Conservation (phyloP, 2,797 vertebrate genomes). For the Valencia hispanica region DNA sequence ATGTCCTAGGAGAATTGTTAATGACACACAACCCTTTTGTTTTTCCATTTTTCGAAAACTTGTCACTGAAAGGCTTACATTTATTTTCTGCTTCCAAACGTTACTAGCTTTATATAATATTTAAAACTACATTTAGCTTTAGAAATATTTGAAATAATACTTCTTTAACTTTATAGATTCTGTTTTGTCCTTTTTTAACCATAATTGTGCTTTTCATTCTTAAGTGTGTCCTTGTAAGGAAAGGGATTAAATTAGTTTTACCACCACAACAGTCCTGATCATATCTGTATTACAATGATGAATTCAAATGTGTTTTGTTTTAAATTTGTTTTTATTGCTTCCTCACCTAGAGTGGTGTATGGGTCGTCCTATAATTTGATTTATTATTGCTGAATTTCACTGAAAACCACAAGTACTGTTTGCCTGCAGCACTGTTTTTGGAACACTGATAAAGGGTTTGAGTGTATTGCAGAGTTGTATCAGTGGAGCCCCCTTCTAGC, state of each 20-base stretch:
- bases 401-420: conserved; percentile 34
- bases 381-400: conserved; percentile 35
- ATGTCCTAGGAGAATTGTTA: neutral
- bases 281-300: neutral
- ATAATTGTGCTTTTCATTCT: neutral
- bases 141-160: neutral
- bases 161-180: neutral
- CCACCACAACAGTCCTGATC: neutral
- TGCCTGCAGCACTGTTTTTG: conserved; percentile 44
- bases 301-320: conserved; percentile 11
- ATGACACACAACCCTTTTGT: neutral
- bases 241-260: neutral
- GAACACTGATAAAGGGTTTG: conserved; percentile 50
- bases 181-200: neutral
- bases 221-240: neutral
- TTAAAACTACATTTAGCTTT: neutral
- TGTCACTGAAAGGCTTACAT: neutral
- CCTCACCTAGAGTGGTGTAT: conserved; percentile 17
- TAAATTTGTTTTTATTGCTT: conserved; percentile 22
- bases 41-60: neutral
- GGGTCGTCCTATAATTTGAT: conserved; percentile 41
- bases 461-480: conserved; percentile 39
- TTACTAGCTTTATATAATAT: neutral
- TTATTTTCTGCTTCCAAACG: neutral
- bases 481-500: conserved; percentile 66